Percentiles rank a stretch among this genome's conserved stretches.
Evolutionary conservation across 2,797 vertebrate genomes (phyloP).

Genomic region (Acanthopagrus latus): DNA sequence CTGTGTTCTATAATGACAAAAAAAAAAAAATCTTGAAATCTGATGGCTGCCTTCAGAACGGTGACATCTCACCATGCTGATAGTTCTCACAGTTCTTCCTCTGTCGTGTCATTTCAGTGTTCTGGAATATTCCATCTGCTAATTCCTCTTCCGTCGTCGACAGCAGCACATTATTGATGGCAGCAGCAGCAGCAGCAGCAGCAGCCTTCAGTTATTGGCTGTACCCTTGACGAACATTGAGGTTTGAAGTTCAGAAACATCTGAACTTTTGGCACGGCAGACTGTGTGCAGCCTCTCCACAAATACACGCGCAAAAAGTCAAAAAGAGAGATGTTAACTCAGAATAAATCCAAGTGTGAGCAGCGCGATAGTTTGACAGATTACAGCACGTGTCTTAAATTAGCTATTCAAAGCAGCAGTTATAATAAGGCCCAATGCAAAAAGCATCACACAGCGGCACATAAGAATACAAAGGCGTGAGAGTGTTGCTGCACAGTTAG

Average conservation of each 20-base stretch:
- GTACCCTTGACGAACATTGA: not conserved
- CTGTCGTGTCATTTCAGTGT: not conserved
- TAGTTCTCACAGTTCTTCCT: not conserved
- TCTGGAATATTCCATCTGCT: not conserved
- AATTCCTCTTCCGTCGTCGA: conserved; percentile 3
- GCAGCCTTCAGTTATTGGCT: conserved; percentile 13
- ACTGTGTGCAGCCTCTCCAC: not conserved
- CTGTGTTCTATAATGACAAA: no score
- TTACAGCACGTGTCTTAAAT: conserved; percentile 1
- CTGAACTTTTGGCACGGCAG: conserved; percentile 12
- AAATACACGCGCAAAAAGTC: not conserved
- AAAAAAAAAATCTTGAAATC: no score
- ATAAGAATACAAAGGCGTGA: not conserved
- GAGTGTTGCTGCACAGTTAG: not conserved
- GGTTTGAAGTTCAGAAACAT: conserved; percentile 26
- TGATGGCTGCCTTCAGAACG: not conserved
- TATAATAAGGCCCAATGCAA: not conserved
- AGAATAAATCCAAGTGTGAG: conserved; percentile 13
- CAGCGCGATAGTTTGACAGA: not conserved
- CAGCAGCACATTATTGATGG: not conserved
- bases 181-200: not conserved
- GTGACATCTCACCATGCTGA: not conserved
- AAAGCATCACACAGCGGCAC: not conserved
- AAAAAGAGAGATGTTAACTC: not conserved
- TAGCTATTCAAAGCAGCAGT: conserved; percentile 4